Evolutionary conservation across 2,797 vertebrate species (phyloP).

Genomic region (Hemitrygon akajei): DNA sequence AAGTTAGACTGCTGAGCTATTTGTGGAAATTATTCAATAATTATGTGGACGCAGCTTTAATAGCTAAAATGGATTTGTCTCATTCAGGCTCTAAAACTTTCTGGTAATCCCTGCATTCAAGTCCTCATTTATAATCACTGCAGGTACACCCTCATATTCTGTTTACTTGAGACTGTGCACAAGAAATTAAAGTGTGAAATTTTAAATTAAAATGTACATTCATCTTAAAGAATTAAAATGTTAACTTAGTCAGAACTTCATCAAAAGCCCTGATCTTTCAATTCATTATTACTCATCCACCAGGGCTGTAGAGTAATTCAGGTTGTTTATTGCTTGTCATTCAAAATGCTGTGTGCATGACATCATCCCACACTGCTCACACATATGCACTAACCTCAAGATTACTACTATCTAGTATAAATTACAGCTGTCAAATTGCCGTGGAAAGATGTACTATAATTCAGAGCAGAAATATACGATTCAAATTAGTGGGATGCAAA

Average conservation of each 20-base stretch:
- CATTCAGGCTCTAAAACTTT: not conserved
- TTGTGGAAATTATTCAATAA: not conserved
- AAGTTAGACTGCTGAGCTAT: not conserved
- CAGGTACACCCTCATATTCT: not conserved
- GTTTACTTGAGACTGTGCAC: not conserved
- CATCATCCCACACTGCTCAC: constrained; percentile 16
- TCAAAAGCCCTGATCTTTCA: not conserved
- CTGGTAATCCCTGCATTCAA: not conserved
- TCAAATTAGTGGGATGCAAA: constrained; percentile 35
- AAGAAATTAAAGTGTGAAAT: not conserved
- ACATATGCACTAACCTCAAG: not conserved
- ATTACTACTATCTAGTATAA: not conserved
- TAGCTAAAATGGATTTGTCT: not conserved
- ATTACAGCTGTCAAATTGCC: constrained; percentile 13
- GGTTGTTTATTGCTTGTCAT: constrained; percentile 27
- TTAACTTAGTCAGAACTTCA: not conserved
- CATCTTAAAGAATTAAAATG: not conserved
- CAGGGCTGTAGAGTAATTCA: not conserved
- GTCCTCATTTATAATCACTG: not conserved
- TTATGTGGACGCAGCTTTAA: not conserved
- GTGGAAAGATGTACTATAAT: constrained; percentile 18
- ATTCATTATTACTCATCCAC: not conserved
- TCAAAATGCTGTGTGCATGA: constrained; percentile 27
- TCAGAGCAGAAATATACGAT: constrained; percentile 27
- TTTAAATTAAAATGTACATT: not conserved